Base-by-base conservation (phyloP, 2,888 invertebrate genomes). In the Papilio demoleus region DNA sequence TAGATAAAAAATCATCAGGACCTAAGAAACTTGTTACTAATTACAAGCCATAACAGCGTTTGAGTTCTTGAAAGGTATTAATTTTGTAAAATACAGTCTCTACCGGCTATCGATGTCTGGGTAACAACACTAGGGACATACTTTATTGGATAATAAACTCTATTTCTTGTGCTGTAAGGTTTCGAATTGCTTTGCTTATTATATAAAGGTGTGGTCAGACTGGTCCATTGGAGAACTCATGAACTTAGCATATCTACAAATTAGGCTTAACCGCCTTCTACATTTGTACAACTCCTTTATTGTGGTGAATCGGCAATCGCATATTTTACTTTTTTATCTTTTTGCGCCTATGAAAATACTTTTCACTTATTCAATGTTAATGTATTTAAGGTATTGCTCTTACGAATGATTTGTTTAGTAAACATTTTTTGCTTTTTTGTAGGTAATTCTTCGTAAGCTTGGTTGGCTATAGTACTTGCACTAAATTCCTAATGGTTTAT, bases 21-120 rank as follows among this genome's bases (percentile, higher is more conserved):
- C 53, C 64, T 67, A 63, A 66, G 63, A 27, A 68, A 76, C 76
- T 71, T 71, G 77, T 76, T 75, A 69, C 70, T 74, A 75, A 77
- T 76, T 77, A 74, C 70, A 68, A 65, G 63, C 74, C 75, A 74
- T 77, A 74, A 73, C 71, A 70, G 72, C 67, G 67, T 61, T 67
- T 63, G 68, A 73, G 70, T 74, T 75, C 76, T 75, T 67, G 72
- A 73, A 72, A 73, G 70, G 66, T 72, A 73, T 73, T 71, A 38
- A 75, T 73, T 73, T 73, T 64, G 62, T 70, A 71, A 72, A 74
- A 73, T 74, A 69, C 70, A 47, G 62, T 72, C 47, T 72, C 47
- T 70, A 58, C 58, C 34, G 36, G 17, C 63, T 68, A 60, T 65
- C 60, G 56, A 64, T 40, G n/a, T 60, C 68, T 68, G 50, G 31